Evolutionary conservation across 2,113 vertebrate genomes (phyloP).

Genomic region (Spea bombifrons): DNA sequence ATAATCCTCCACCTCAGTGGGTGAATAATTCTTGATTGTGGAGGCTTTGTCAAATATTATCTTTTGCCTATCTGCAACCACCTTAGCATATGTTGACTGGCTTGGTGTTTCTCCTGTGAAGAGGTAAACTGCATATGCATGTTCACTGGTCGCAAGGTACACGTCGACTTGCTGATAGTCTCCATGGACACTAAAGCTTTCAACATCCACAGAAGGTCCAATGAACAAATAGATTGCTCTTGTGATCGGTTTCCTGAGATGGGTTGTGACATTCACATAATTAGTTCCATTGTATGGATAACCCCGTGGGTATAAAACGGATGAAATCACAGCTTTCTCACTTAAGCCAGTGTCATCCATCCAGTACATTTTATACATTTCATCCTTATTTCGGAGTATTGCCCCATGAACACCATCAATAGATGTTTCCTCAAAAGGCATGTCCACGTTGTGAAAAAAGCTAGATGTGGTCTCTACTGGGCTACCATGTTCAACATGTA

Average conservation of each 20-base stretch:
- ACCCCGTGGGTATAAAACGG: slow-evolving; percentile 82
- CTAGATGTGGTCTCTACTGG: slow-evolving; percentile 73
- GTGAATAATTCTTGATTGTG: slow-evolving; percentile 54
- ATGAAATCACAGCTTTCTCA: slow-evolving; percentile 75
- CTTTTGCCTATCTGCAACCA: slow-evolving; percentile 79
- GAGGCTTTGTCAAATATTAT: slow-evolving; percentile 80
- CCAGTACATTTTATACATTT: slow-evolving; percentile 94
- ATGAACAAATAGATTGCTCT: slow-evolving; percentile 88
- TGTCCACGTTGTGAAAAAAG: slow-evolving; percentile 94
- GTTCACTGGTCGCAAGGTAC: slow-evolving; percentile 77
- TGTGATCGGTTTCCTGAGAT: slow-evolving; percentile 77
- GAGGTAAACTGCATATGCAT: slow-evolving; percentile 81
- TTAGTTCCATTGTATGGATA: slow-evolving; percentile 93
- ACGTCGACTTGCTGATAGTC: slow-evolving; percentile 81
- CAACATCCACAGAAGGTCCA: slow-evolving; percentile 82
- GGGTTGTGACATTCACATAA: slow-evolving; percentile 90
- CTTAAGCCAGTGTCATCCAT: slow-evolving; percentile 91
- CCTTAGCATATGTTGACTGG: slow-evolving; percentile 80
- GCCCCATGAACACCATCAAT: slow-evolving; percentile 82
- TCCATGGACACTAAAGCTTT: slow-evolving; percentile 83
- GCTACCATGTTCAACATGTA: slow-evolving; percentile 80
- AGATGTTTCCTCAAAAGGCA: slow-evolving; percentile 77
- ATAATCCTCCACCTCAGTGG: slow-evolving; percentile 81
- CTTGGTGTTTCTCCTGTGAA: slow-evolving; percentile 73
- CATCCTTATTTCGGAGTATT: slow-evolving; percentile 74